phyloP scores from a whole-genome alignment of 2,888 invertebrate species.

The Trichacis sp. region DNA sequence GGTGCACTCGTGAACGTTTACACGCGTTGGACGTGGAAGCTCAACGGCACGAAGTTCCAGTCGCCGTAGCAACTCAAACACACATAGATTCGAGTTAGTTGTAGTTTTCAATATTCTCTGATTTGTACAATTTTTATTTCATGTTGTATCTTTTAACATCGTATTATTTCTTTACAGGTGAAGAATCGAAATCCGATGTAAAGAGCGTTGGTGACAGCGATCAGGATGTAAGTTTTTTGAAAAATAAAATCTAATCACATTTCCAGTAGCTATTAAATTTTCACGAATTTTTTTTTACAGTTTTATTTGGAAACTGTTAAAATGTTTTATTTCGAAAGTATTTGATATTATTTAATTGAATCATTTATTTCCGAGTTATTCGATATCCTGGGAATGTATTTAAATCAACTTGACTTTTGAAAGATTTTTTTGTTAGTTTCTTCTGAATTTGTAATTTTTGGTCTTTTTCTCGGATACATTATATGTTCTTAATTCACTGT shows the following conservation, averaged over 20 bases:
- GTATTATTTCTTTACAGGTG: constrained; percentile 31
- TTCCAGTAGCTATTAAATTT: too few relatives aligned
- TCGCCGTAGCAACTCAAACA: constrained; percentile 50
- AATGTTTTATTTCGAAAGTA: neutral
- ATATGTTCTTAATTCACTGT: too few relatives aligned
- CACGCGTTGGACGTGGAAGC: constrained; percentile 71
- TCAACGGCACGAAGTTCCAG: constrained; percentile 56
- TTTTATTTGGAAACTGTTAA: neutral
- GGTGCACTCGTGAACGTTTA: constrained; percentile 79
- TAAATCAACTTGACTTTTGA: too few relatives aligned
- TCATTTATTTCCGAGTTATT: too few relatives aligned
- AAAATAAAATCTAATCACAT: neutral
- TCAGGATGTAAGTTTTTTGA: constrained; percentile 54
- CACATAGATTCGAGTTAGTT: constrained; percentile 53
- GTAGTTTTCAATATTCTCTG: constrained; percentile 1
- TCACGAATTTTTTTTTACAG: neutral
- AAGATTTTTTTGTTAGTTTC: too few relatives aligned
- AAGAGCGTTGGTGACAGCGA: constrained; percentile 22
- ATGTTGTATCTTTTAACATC: constrained; percentile 4
- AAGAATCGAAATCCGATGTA: constrained; percentile 7
- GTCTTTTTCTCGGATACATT: too few relatives aligned
- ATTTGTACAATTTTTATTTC: constrained; percentile 16
- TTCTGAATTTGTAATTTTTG: neutral
- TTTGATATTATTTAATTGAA: too few relatives aligned
- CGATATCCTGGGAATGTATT: too few relatives aligned